Conservation (phyloP, 2,888 invertebrate genomes). For the Unio pictorum region DNA sequence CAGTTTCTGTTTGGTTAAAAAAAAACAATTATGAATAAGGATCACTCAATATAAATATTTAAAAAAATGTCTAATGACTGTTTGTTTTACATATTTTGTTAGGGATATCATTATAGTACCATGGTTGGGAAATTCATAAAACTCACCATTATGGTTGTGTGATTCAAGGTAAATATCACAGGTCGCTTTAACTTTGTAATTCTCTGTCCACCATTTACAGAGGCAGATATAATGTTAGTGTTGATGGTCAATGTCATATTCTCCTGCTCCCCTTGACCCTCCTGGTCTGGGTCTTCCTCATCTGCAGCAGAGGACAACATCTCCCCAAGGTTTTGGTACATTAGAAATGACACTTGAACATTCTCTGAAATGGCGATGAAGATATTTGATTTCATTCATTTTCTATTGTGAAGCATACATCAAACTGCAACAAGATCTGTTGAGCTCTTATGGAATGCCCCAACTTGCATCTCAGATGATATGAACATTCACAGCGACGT, state of each 20-base stretch:
- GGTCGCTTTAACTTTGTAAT: constrained; percentile 75
- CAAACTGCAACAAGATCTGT: too few relatives aligned
- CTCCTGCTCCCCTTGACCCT: background rate
- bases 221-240: constrained; percentile 64
- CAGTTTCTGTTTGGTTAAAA: too few relatives aligned
- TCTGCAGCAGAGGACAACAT: constrained; percentile 38
- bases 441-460: too few relatives aligned
- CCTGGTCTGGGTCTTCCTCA: constrained; percentile 6
- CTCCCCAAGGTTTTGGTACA: constrained; percentile 51
- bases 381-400: too few relatives aligned
- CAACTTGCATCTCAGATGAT: too few relatives aligned
- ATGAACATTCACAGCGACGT: too few relatives aligned
- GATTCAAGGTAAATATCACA: constrained; percentile 86
- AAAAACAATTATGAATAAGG: too few relatives aligned
- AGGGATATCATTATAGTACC: background rate
- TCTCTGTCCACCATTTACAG: constrained; percentile 39
- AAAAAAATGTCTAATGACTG: too few relatives aligned
- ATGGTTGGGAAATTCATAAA: background rate
- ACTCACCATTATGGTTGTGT: constrained; percentile 75
- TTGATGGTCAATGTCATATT: constrained; percentile 36
- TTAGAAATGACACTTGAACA: constrained; percentile 42
- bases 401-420: too few relatives aligned
- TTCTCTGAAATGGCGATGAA: too few relatives aligned
- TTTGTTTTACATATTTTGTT: too few relatives aligned
- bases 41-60: too few relatives aligned